Conservation (phyloP, 2,797 vertebrate species). For the Acomys russatus region DNA sequence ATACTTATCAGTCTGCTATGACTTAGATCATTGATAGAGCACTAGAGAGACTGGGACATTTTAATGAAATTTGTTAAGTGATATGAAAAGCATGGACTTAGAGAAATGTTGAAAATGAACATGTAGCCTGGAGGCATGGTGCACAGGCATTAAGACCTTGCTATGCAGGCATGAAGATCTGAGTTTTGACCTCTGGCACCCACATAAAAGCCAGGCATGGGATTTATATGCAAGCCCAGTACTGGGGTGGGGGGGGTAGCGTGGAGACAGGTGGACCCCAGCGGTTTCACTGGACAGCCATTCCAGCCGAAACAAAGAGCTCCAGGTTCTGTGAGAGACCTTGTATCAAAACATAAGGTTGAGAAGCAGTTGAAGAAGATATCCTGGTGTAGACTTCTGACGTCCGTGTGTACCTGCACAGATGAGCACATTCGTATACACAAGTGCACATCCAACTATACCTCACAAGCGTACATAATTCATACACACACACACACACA, state of each 20-base stretch:
- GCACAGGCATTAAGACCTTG: neutral
- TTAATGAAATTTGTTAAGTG: constrained; percentile 5
- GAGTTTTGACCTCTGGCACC: neutral
- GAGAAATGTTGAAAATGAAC: neutral
- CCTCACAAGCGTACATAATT: neutral
- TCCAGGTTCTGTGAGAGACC: neutral
- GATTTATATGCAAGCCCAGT: neutral
- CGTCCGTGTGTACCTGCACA: neutral
- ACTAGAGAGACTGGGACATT: constrained; percentile 4
- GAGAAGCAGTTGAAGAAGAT: neutral
- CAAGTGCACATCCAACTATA: neutral
- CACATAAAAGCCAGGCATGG: neutral
- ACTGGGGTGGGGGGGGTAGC: neutral
- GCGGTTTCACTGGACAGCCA: neutral
- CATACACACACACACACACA: neutral
- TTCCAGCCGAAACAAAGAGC: neutral
- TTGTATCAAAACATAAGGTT: neutral
- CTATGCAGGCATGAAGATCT: neutral
- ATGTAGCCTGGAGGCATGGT: neutral
- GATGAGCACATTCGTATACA: neutral
- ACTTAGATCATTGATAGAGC: neutral
- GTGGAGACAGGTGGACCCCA: neutral
- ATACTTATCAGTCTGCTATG: neutral
- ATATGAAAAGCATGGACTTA: constrained; percentile 26
- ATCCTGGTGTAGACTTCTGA: neutral